Conservation (phyloP, 35 echinoderm and acorn worm genomes). For the Hemicentrotus pulcherrimus region DNA sequence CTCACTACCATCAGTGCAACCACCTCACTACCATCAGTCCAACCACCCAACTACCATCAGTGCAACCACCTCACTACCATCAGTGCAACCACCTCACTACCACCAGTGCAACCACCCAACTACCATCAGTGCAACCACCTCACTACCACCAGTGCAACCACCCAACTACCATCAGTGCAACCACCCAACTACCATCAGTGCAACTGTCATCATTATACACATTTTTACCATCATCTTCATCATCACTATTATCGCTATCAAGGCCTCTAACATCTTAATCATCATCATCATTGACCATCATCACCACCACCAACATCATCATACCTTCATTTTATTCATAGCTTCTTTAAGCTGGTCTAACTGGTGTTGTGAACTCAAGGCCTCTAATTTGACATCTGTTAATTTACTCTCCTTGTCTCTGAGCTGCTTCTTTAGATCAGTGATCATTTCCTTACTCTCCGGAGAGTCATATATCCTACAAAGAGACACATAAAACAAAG, state of each 20-base stretch:
- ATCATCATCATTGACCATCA: neutral
- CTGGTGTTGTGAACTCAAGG: conserved; percentile 90
- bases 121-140: neutral
- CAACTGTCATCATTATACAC: neutral
- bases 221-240: neutral
- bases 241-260: conserved; percentile 11
- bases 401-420: conserved; percentile 93
- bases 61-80: neutral
- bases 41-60: too few species aligned
- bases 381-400: conserved; percentile 91
- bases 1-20: neutral
- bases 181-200: neutral
- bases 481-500: neutral
- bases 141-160: neutral
- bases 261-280: neutral
- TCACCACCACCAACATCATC: neutral
- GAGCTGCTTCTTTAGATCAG: conserved; percentile 72
- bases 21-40: neutral
- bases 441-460: conserved; percentile 80
- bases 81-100: neutral
- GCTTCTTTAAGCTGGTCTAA: conserved; percentile 92
- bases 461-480: conserved; percentile 84
- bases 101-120: neutral
- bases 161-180: neutral
- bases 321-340: conserved; percentile 98